Conservation (phyloP, 2,797 vertebrate species). For the Oryzias sinensis region DNA sequence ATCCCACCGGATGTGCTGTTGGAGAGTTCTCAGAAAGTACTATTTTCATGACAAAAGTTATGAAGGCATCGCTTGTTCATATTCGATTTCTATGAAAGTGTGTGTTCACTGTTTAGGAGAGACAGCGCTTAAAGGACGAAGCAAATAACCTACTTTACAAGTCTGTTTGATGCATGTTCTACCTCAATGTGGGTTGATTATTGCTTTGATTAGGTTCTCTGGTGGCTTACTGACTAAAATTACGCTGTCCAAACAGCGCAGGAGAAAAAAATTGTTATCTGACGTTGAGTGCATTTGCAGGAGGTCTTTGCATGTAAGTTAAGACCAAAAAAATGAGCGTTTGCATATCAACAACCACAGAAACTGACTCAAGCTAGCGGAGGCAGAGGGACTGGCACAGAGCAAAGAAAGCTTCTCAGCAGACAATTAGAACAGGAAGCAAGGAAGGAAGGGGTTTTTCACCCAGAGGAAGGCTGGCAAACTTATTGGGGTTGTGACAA, state of each 20-base stretch:
- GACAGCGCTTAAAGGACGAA: too few species aligned
- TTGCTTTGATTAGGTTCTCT: too few species aligned
- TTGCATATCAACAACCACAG: conserved; percentile 28
- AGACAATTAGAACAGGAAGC: conserved; percentile 78
- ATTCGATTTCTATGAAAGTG: not conserved
- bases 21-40: conserved; percentile 39
- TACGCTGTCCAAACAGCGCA: not conserved
- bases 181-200: too few species aligned
- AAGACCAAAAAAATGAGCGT: conserved; percentile 26
- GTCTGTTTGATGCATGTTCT: too few species aligned
- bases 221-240: not conserved
- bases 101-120: conserved; percentile 3
- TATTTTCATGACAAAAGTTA: conserved; percentile 43
- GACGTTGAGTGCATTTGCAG: conserved; percentile 24
- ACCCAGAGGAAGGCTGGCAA: conserved; percentile 70
- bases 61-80: conserved; percentile 3
- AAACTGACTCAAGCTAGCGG: conserved; percentile 50
- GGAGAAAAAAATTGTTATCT: not conserved
- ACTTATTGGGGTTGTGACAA: conserved; percentile 70
- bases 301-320: conserved; percentile 17
- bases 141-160: too few species aligned
- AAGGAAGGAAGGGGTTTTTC: conserved; percentile 71
- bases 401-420: conserved; percentile 54
- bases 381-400: conserved; percentile 65
- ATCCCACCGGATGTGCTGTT: conserved; percentile 53